Percentiles rank a stretch among this genome's conserved stretches.
These are phyloP conservation scores for Edolisoma coerulescens DNA, from an alignment of 2,113 vertebrate species.

Conservation along the genomic window DNA sequence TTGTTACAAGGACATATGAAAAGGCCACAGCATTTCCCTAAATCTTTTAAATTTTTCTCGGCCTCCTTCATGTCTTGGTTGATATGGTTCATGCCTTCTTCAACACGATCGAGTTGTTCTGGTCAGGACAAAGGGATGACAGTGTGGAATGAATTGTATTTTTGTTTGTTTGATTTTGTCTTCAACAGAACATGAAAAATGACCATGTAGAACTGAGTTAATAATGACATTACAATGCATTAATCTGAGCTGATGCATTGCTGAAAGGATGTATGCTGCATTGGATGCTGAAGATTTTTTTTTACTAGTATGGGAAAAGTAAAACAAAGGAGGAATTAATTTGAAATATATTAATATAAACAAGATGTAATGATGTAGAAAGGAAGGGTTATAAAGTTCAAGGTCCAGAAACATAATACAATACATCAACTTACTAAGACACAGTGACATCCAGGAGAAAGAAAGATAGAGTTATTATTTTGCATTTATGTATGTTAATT, in stretches of 20 bases:
- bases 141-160: slow-evolving; percentile 96
- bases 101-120: slow-evolving; percentile 99
- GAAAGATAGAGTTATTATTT: slow-evolving; percentile 62
- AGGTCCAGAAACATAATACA: slow-evolving; percentile 46
- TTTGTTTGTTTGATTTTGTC: slow-evolving; percentile 64
- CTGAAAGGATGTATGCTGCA: slow-evolving; percentile 35
- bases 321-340: slow-evolving; percentile 60
- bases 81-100: slow-evolving; percentile 99
- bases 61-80: slow-evolving; percentile 99
- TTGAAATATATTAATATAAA: slow-evolving; percentile 60
- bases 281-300: slow-evolving; percentile 59
- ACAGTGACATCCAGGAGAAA: slow-evolving; percentile 66
- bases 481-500: slow-evolving; percentile 27
- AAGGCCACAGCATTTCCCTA: slow-evolving; percentile 98
- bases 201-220: slow-evolving; percentile 76
- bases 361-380: slow-evolving; percentile 52
- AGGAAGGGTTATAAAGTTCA: slow-evolving; percentile 59
- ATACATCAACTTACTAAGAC: slow-evolving; percentile 64
- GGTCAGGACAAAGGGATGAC: slow-evolving; percentile 99
- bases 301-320: slow-evolving; percentile 10
- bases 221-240: slow-evolving; percentile 74
- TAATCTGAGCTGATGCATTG: slow-evolving; percentile 73
- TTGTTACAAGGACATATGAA: slow-evolving; percentile 99
- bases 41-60: slow-evolving; percentile 99
- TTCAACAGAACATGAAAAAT: slow-evolving; percentile 88